phyloP scores from a whole-genome alignment of 2,113 vertebrate species.

The Stictonetta naevosa region DNA sequence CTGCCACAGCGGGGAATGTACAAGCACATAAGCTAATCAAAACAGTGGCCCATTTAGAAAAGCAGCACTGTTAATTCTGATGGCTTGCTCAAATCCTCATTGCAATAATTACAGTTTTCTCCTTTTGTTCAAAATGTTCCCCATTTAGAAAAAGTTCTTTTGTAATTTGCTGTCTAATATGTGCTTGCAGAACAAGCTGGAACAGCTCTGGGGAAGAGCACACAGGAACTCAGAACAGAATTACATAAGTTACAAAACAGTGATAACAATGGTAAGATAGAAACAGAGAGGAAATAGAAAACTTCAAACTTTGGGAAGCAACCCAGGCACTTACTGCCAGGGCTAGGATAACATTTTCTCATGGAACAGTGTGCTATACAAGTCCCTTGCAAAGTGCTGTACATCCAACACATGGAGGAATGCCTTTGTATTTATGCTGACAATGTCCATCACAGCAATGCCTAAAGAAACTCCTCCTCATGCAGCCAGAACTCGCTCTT shows the following conservation, averaged over 20 bases:
- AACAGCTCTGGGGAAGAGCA: neutral
- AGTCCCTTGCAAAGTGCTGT: neutral
- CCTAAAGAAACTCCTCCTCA: neutral
- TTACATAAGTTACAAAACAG: neutral
- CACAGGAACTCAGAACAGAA: neutral
- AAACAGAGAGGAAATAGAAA: neutral
- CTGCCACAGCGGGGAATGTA: neutral
- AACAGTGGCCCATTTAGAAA: conserved; percentile 44
- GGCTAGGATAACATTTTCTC: neutral
- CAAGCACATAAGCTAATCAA: conserved; percentile 45
- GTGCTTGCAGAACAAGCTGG: neutral
- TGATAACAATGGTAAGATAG: neutral
- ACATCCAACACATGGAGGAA: neutral
- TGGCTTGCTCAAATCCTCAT: conserved; percentile 43
- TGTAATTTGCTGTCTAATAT: conserved; percentile 38
- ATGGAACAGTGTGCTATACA: neutral
- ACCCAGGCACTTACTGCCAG: neutral
- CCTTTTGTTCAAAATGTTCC: conserved; percentile 44
- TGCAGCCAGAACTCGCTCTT: neutral
- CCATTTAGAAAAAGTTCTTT: conserved; percentile 38
- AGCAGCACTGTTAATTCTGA: conserved; percentile 43
- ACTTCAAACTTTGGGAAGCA: neutral
- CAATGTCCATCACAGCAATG: neutral
- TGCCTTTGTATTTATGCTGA: neutral
- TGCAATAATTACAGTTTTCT: conserved; percentile 49